A percentile compares a stretch with the other conserved stretches of the same genome.
phyloP scores from a whole-genome alignment of 2,113 vertebrate genomes.

The Dryoscopus gambensis region DNA sequence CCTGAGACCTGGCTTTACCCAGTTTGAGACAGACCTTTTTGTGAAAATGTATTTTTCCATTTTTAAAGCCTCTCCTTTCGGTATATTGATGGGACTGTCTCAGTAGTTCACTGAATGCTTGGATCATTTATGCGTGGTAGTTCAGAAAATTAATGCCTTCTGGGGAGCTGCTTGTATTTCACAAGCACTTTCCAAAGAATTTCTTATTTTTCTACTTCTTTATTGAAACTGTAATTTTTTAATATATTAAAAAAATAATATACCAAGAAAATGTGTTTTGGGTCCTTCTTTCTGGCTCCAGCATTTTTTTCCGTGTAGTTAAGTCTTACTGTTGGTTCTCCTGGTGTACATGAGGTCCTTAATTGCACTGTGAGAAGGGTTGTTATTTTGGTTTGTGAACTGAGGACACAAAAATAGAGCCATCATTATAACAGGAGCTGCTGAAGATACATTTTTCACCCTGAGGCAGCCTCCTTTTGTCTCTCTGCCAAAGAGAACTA shows the following conservation, averaged over 20 bases:
- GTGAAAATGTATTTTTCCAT: neutral
- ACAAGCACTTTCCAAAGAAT: constrained; percentile 21
- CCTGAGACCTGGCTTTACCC: constrained; percentile 16
- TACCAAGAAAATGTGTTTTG: constrained; percentile 7
- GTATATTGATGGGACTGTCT: neutral
- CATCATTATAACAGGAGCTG: neutral
- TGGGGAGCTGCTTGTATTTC: neutral
- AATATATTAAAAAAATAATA: constrained; percentile 7
- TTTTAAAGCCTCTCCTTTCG: neutral
- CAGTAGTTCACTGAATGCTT: neutral
- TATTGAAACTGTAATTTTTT: constrained; percentile 49
- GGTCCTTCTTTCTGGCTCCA: neutral
- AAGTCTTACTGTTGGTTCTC: neutral
- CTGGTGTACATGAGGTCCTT: neutral
- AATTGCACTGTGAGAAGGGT: neutral
- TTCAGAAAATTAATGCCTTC: neutral
- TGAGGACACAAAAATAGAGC: neutral
- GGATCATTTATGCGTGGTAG: neutral
- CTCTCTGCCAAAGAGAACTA: neutral
- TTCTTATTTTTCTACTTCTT: constrained; percentile 59
- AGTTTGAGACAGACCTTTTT: neutral
- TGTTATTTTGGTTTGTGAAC: neutral
- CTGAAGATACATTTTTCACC: neutral
- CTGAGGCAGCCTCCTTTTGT: neutral
- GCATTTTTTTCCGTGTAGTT: neutral